phyloP scores from a whole-genome alignment of 2,888 invertebrate species.

The Dolichomitus sp. region DNA sequence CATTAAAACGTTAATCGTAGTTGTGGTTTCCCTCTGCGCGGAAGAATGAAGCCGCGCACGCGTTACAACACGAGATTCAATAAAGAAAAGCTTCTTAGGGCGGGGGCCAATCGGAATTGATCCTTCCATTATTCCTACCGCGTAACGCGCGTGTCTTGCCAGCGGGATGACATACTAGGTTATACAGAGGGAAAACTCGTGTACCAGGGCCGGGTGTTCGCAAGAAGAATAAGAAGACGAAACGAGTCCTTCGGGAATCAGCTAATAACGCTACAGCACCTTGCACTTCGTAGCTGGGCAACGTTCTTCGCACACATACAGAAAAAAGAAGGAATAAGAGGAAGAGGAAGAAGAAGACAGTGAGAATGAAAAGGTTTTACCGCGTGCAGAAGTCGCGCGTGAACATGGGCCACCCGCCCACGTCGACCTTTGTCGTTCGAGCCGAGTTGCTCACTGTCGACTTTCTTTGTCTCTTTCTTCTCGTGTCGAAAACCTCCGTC shows the following conservation, averaged over 20 bases:
- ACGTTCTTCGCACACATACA: neutral
- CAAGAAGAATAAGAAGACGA: conserved; percentile 41
- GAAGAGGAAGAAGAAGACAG: conserved; percentile 23
- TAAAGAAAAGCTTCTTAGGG: conserved; percentile 34
- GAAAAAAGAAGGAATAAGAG: neutral
- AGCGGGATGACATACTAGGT: conserved; percentile 72
- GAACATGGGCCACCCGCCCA: conserved; percentile 71
- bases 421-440: conserved; percentile 65
- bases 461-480: conserved; percentile 21
- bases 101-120: conserved; percentile 28
- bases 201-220: conserved; percentile 43
- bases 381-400: conserved; percentile 65
- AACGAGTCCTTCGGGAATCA: conserved; percentile 49
- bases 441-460: conserved; percentile 14
- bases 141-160: conserved; percentile 78
- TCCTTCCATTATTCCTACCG: conserved; percentile 38
- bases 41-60: conserved; percentile 46
- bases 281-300: conserved; percentile 44
- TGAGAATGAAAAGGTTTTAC: conserved; percentile 55
- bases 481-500: neutral
- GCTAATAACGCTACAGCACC: conserved; percentile 58
- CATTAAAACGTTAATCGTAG: neutral
- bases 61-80: conserved; percentile 32
- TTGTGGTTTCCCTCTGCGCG: conserved; percentile 6
- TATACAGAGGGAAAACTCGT: conserved; percentile 46